Evolutionary conservation across 2,113 vertebrate genomes (phyloP).

Genomic region (Larimichthys polyactis): DNA sequence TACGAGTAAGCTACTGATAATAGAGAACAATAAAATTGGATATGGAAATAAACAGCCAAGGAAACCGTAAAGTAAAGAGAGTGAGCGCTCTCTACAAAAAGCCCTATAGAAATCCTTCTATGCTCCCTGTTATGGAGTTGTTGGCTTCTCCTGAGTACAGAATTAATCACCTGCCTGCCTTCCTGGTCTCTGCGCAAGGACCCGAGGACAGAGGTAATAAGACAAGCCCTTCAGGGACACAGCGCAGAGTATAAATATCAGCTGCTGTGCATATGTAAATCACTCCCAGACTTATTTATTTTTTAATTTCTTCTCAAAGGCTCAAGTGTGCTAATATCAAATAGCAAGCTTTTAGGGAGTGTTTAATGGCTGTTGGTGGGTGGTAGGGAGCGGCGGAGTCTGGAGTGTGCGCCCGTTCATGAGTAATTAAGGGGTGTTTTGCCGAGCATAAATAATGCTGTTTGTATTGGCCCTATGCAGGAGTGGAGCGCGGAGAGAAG

Average conservation of each 20-base stretch:
- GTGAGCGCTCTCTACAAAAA: constrained; percentile 40
- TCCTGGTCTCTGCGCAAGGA: constrained; percentile 93
- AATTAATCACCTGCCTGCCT: constrained; percentile 99
- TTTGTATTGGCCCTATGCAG: constrained; percentile 96
- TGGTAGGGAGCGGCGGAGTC: constrained; percentile 93
- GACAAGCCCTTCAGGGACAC: constrained; percentile 96
- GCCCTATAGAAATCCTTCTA: constrained; percentile 84
- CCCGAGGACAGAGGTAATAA: constrained; percentile 98
- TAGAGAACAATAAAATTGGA: constrained; percentile 43
- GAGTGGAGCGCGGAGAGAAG: constrained; percentile 82
- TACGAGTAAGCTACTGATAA: constrained; percentile 46
- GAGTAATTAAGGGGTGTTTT: constrained; percentile 99
- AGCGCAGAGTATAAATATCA: constrained; percentile 97
- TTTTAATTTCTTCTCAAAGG: constrained; percentile 83
- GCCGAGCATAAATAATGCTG: constrained; percentile 99
- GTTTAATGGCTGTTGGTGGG: constrained; percentile 98
- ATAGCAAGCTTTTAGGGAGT: constrained; percentile 98
- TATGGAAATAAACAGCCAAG: constrained; percentile 55
- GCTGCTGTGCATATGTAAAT: constrained; percentile 99
- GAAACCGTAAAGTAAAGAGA: constrained; percentile 51
- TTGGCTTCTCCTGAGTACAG: constrained; percentile 93
- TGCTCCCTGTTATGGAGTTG: constrained; percentile 92
- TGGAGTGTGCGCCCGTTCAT: constrained; percentile 93
- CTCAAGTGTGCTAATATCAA: constrained; percentile 99
- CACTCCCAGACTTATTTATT: constrained; percentile 88